phyloP scores from a whole-genome alignment of 2,113 vertebrate species.

The Solenodon paradoxus region DNA sequence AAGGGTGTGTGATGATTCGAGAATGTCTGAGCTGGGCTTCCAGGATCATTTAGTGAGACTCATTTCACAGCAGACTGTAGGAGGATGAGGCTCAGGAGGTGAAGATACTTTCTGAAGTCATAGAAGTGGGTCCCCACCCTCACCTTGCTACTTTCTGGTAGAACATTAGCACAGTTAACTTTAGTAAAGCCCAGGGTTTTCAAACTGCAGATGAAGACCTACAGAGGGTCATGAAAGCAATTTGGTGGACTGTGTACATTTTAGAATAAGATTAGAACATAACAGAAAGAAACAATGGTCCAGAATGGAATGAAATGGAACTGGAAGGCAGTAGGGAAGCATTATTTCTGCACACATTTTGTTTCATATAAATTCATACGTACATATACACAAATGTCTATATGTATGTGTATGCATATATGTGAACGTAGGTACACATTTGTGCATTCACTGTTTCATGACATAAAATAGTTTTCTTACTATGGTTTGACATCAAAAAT shows the following conservation, averaged over 20 bases:
- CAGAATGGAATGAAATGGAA: not conserved
- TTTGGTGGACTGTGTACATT: not conserved
- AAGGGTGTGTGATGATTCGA: too few species aligned
- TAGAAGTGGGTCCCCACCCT: not conserved
- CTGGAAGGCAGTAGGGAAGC: not conserved
- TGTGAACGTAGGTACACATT: not conserved
- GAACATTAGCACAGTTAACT: not conserved
- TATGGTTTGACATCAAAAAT: not conserved
- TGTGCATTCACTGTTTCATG: not conserved
- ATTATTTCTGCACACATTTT: not conserved
- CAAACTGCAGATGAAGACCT: not conserved
- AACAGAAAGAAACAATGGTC: not conserved
- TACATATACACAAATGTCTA: fast-evolving
- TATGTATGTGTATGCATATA: too few species aligned
- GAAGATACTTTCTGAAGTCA: not conserved
- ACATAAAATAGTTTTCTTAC: not conserved
- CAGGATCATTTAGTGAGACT: not conserved
- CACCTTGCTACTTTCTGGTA: not conserved
- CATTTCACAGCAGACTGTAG: not conserved
- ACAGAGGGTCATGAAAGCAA: not conserved
- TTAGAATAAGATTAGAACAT: not conserved
- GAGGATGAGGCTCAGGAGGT: not conserved
- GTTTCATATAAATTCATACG: not conserved
- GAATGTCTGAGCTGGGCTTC: not conserved
- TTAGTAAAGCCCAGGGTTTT: not conserved